phyloP scores from a whole-genome alignment of 2,888 invertebrate species.

The Drosophila rellima region DNA sequence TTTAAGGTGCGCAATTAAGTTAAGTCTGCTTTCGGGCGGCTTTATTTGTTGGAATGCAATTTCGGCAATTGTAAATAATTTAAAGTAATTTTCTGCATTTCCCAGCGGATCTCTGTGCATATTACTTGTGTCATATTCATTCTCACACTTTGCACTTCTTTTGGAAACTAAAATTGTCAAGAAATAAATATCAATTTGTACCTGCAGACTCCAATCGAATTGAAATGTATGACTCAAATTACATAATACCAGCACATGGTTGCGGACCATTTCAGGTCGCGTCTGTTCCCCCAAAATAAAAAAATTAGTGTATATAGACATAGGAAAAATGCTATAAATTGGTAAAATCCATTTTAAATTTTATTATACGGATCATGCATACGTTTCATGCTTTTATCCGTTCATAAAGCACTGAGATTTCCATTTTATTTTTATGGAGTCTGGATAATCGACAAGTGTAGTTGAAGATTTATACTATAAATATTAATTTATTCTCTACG shows the following conservation, averaged over 20 bases:
- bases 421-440: constrained; percentile 32
- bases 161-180: constrained; percentile 22
- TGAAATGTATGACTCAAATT: constrained; percentile 47
- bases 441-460: constrained; percentile 28
- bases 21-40: neutral
- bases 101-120: constrained; percentile 2
- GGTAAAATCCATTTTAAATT: constrained; percentile 66
- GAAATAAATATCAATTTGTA: constrained; percentile 71
- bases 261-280: constrained; percentile 29
- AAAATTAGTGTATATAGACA: constrained; percentile 12
- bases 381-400: constrained; percentile 38
- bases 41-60: constrained; percentile 5
- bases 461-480: constrained; percentile 17
- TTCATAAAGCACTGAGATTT: constrained; percentile 43
- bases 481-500: neutral
- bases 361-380: constrained; percentile 53
- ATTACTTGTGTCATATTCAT: constrained; percentile 20
- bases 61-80: constrained; percentile 19
- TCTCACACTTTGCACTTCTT: constrained; percentile 26
- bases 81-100: constrained; percentile 20
- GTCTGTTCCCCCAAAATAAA: constrained; percentile 15
- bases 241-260: constrained; percentile 54
- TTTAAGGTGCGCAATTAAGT: constrained; percentile 32
- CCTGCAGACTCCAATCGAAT: constrained; percentile 43
- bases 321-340: constrained; percentile 59